Percentiles rank a stretch among this genome's conserved stretches.
phyloP scores from a whole-genome alignment of 2,797 vertebrate genomes.

The Phoxinus dragarum region DNA sequence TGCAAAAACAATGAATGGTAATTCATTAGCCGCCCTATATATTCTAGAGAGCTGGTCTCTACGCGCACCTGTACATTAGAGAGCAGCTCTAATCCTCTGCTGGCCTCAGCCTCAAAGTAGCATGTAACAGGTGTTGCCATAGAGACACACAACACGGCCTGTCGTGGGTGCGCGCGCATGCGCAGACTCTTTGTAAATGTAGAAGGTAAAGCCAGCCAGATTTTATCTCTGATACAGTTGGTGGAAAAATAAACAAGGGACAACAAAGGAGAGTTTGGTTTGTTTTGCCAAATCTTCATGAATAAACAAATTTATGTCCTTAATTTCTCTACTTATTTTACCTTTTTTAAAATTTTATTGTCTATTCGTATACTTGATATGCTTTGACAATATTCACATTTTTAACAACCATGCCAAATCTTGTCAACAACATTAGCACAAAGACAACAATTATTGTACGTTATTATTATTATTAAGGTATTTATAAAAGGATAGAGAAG shows the following conservation, averaged over 20 bases:
- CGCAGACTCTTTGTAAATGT: slow-evolving; percentile 55
- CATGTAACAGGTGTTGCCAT: slow-evolving; percentile 77
- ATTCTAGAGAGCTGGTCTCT: background rate
- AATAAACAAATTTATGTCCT: background rate
- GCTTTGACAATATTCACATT: background rate
- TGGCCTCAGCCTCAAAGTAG: slow-evolving; percentile 55
- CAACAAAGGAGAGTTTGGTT: background rate
- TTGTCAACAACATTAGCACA: background rate
- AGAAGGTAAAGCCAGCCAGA: slow-evolving; percentile 20
- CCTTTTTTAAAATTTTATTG: background rate
- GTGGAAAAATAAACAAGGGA: slow-evolving; percentile 26
- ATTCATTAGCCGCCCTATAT: slow-evolving; percentile 7
- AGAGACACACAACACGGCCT: slow-evolving; percentile 77
- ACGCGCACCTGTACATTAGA: slow-evolving; percentile 60
- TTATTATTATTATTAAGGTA: background rate
- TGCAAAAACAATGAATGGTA: background rate
- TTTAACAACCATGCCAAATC: background rate
- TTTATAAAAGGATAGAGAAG: background rate
- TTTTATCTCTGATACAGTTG: slow-evolving; percentile 48
- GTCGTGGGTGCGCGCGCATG: slow-evolving; percentile 66
- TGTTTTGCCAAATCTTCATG: background rate
- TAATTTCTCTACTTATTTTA: background rate
- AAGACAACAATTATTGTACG: background rate
- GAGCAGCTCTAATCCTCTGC: slow-evolving; percentile 71
- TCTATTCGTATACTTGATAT: background rate